Conservation (phyloP, 2,113 vertebrate species). For the Chlorocebus sabaeus region DNA sequence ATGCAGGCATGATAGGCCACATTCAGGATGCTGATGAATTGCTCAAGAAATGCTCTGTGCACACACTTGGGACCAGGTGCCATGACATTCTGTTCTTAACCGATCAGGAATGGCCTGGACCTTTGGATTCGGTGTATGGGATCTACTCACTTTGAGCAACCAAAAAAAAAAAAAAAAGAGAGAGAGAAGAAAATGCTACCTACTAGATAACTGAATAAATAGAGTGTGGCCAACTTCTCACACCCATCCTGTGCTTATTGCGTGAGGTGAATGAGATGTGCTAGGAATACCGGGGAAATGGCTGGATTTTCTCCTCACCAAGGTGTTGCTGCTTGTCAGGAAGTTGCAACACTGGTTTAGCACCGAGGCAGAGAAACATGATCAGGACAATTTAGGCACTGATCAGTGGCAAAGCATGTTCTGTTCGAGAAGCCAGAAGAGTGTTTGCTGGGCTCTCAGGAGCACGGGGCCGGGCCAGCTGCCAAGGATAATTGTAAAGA, state of each 20-base stretch:
- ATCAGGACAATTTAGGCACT: not conserved
- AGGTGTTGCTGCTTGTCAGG: not conserved
- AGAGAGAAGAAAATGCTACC: not conserved
- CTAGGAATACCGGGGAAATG: not conserved
- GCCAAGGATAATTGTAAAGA: not conserved
- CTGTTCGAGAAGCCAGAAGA: constrained; percentile 18
- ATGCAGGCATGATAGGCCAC: accelerated
- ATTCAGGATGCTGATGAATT: not conserved
- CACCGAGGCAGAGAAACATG: not conserved
- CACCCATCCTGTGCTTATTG: accelerated
- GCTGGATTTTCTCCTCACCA: not conserved
- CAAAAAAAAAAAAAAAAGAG: too few relatives aligned
- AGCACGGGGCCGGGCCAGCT: not conserved
- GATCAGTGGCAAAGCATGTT: not conserved
- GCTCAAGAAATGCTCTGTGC: not conserved
- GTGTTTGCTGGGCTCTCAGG: not conserved
- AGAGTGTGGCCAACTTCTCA: not conserved
- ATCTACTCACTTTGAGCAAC: not conserved
- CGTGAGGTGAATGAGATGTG: accelerated
- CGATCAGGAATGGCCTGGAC: not conserved
- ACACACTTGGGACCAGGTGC: not conserved
- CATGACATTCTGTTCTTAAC: not conserved
- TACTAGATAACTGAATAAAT: not conserved
- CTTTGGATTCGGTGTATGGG: not conserved
- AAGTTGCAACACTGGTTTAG: not conserved